Evolutionary conservation across 2,797 vertebrate species (phyloP), one percentile per base, ranked within the genome.

Genomic region (Pipistrellus nathusii): DNA sequence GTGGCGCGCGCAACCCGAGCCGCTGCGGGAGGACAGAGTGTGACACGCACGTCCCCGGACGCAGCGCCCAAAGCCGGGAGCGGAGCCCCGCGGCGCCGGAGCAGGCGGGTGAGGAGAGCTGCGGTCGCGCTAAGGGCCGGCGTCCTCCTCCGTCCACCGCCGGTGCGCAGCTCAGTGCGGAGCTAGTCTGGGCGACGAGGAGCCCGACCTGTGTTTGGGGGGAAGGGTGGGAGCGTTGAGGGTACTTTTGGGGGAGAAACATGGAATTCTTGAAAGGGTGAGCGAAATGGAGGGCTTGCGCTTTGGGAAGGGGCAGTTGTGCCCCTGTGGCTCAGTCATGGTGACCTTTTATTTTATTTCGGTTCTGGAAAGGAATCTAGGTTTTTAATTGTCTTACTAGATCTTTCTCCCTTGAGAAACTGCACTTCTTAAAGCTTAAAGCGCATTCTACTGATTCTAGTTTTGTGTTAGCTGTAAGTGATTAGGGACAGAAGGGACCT

Each of bases 1-100:
- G 55, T 78, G 69, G 95, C 73, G 95, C 85, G 96, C 94, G 94
- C 92, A 20, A 15, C 96, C 93, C 93, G 92, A 76, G 94, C 44
- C 20, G 90, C 93, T 89, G 64, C 94, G 0, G 1, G 93, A 46
- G 89, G 75, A 68, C 69, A 85, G 89, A 92, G 94, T 90, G 97
- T 97, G 95, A 94, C 95, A 86, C 80, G 62, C 89, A 25, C 62
- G 53, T 9, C 82, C 64, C 64, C 9, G 51, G 62, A 41, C 83
- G 44, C 46, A 55, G 92, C 78, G 69, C 93, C 13, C 53, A 23
- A 51, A 71, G 18, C 44, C 25, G n/a, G 88, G 81, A 27, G 27
- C 51, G 5, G 68, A 46, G 80, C 55, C 8, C 66, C 15, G 72
- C 73, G 21, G 66, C 25, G 35, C 20, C 51, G 23, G 69, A 88